phyloP scores from a whole-genome alignment of 2,888 invertebrate genomes.

The Gerosis bhagava region DNA sequence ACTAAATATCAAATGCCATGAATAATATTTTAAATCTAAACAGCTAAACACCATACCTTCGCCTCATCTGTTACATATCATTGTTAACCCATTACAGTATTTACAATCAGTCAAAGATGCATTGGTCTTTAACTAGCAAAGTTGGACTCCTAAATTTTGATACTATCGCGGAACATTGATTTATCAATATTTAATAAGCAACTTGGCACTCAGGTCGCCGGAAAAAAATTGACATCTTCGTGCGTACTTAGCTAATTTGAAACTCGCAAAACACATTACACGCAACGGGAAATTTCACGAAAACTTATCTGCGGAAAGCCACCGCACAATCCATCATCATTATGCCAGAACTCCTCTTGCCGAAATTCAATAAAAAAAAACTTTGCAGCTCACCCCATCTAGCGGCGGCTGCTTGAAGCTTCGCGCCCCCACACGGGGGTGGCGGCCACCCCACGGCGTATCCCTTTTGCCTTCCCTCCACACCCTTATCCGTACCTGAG shows the following conservation, averaged over 20 bases:
- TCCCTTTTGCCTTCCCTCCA: constrained; percentile 80
- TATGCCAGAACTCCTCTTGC: constrained; percentile 72
- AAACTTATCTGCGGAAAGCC: constrained; percentile 76
- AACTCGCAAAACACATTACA: constrained; percentile 71
- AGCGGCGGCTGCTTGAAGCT: constrained; percentile 65
- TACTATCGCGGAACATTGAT: too few species aligned
- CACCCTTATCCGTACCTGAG: constrained; percentile 81
- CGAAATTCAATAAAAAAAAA: constrained; percentile 79
- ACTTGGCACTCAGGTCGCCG: constrained; percentile 31
- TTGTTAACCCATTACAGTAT: too few species aligned
- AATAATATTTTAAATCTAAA: too few species aligned
- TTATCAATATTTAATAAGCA: constrained; percentile 17
- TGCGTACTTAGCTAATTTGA: constrained; percentile 57
- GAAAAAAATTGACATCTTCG: constrained; percentile 49
- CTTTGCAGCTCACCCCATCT: constrained; percentile 71
- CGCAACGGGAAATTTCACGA: constrained; percentile 59
- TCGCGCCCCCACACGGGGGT: constrained; percentile 55
- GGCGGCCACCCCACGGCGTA: constrained; percentile 69
- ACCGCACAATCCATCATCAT: constrained; percentile 79
- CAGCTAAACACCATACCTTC: too few species aligned
- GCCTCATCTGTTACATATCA: too few species aligned
- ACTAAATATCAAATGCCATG: too few species aligned
- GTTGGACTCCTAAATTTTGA: too few species aligned
- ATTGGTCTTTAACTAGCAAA: too few species aligned
- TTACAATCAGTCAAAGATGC: too few species aligned